Base-by-base conservation (phyloP, 2,113 vertebrate species). In the Cranoglanis bouderius region DNA sequence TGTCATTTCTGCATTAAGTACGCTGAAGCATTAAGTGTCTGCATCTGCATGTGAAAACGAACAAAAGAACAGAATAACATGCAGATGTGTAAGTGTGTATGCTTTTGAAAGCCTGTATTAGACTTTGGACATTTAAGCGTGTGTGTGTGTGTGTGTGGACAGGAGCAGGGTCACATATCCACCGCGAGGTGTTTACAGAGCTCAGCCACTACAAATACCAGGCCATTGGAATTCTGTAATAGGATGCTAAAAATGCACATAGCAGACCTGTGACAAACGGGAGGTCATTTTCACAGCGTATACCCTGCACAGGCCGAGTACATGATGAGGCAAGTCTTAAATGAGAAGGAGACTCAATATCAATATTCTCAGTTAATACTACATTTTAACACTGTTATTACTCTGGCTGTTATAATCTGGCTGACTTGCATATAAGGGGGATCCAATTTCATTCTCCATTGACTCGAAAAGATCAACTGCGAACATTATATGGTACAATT, bases 401-500 rank as follows among this genome's bases (percentile, higher is more conserved):
- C 74, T 32, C 53, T 70, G 63, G 88, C 26, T 89, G 83, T 89
- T 85, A 85, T 80, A 85, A 85, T 85, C 84, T 80, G 83, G 88
- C 88, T 85, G 88, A 89, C 88, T 89, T n/a, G 59, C 32, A 78
- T 65, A 81, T 89, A 89, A 85, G 83, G 24, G 55, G 63, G 59
- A 89, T 89, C 84, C 83, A 85, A 85, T 89, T 89, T 89, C 88
- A 80, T 89, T 89, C 88, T 89, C 74, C 72, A 80, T 85, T 89
- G 88, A 89, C 88, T 89, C 72, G 88, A 89, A 89, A 85, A 89
- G 88, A 89, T 85, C 83, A 88, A 85, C 70, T 80, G n/a, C 46
- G 57, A 85, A 49, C 83, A 70, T 85, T 89, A 89, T 81, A 89
- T 88, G 81, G 87, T 84, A 55, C 83, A 89, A 81, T 89, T 89